These are phyloP conservation scores for Athene cunicularia DNA, from an alignment of 2,113 vertebrate genomes.

Conservation along the genomic window DNA sequence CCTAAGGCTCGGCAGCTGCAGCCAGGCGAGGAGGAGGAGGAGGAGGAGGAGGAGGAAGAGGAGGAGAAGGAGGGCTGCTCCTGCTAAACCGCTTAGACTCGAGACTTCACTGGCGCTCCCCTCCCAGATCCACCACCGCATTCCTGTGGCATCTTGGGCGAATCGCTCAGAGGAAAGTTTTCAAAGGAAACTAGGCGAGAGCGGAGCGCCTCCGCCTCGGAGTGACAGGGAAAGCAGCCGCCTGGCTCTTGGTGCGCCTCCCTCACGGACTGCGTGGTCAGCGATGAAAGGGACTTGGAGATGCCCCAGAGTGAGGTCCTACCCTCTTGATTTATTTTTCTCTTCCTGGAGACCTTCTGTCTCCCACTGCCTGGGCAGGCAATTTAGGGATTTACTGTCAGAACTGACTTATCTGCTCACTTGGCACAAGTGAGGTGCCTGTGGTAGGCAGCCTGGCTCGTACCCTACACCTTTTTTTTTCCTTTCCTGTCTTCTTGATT, in stretches of 20 bases:
- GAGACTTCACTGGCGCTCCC: not conserved
- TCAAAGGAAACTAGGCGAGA: not conserved
- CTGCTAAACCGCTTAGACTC: not conserved
- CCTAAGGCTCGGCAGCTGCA: fast-evolving
- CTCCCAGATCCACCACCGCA: not conserved
- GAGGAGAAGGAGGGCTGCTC: not conserved
- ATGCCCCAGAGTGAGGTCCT: not conserved
- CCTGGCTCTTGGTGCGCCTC: not conserved
- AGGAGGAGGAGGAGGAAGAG: not conserved
- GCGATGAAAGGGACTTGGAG: not conserved
- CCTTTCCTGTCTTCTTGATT: not conserved
- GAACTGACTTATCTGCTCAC: conserved; percentile 44
- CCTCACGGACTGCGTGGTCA: not conserved
- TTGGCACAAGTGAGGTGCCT: conserved; percentile 17
- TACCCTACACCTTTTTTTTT: not conserved
- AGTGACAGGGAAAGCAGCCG: not conserved
- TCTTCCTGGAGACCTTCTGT: conserved; percentile 37
- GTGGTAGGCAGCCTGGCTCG: conserved; percentile 41
- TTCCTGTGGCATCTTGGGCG: conserved; percentile 32
- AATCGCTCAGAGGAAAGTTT: not conserved
- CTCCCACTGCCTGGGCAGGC: not conserved
- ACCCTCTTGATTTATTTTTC: conserved; percentile 1
- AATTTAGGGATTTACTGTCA: conserved; percentile 34
- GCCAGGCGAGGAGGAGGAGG: not conserved
- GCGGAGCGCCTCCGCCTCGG: fast-evolving